Evolutionary conservation across 2,888 invertebrate species (phyloP), one percentile per base, ranked within the genome.

Genomic region (Hyposoter dolosus): DNA sequence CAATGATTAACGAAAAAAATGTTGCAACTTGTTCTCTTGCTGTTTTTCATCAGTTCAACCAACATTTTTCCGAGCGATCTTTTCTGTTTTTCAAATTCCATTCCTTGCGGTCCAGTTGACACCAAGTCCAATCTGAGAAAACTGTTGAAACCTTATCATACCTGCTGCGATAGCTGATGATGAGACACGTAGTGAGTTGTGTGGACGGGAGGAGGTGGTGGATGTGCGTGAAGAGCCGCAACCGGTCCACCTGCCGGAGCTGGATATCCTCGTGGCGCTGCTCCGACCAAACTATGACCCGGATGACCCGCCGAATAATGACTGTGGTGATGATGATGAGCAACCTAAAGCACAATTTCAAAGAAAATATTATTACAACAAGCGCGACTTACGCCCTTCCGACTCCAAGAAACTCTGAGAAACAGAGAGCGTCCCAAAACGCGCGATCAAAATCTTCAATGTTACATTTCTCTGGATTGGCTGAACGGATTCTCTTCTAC

Each of bases 111-210:
- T 53, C 53, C 53, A 4, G 35, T 35, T 35, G 35, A 6, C 35
- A 35, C 35, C 35, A 35, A 35, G 35, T n/a, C n/a, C 10, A 23
- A 19, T 56, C 3, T 23, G 23, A 23, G 23, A 28, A 12, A 56
- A 56, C 0, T 23, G 4, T 3, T 12, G 45, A 74, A 43, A 40
- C 28, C 12, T 17, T 1, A 17, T 47, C 32, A 28, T 91, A 93
- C 93, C 92, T 93, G 93, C 88, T 93, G 93, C 53, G 93, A 92
- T 79, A 93, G 89, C 87, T 93, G 93, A 90, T 93, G 93, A 89
- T 93, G 93, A 85, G 93, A 88, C 9, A 92, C 89, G 63, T 93
- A 93, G 84, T 92, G 92, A 84, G 92, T 89, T 23, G 93, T 92
- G 87, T 93, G 93, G 85, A 93, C 92, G 84, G 93, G 90, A 72